These are phyloP conservation scores for Drepana falcataria DNA, from an alignment of 2,888 invertebrate genomes.

Conservation along the genomic window DNA sequence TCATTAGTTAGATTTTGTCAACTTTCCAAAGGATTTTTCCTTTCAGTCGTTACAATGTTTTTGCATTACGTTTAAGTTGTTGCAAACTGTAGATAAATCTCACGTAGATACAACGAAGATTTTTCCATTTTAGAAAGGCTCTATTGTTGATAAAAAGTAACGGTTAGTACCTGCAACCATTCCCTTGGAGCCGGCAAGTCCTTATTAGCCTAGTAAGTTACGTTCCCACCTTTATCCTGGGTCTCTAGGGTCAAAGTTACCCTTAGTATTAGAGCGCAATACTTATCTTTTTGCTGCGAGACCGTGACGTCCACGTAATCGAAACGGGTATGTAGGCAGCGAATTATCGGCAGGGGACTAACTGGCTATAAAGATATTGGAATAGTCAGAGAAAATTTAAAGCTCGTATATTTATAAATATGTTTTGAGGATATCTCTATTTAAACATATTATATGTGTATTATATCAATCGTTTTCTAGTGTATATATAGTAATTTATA, in stretches of 20 bases:
- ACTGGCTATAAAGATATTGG: slow-evolving; percentile 15
- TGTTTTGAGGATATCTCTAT: no score
- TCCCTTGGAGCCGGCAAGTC: slow-evolving; percentile 13
- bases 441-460: no score
- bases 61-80: no score
- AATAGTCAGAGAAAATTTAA: slow-evolving; percentile 3
- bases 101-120: neutral
- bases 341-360: slow-evolving; percentile 50
- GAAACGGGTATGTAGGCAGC: slow-evolving; percentile 49
- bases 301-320: slow-evolving; percentile 60
- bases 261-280: slow-evolving; percentile 53
- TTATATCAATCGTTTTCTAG: no score
- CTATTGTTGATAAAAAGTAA: neutral
- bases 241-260: slow-evolving; percentile 36
- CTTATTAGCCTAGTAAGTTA: slow-evolving; percentile 33
- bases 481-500: no score
- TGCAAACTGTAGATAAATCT: neutral
- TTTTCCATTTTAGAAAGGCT: neutral
- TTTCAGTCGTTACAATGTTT: no score
- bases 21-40: no score
- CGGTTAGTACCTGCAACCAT: slow-evolving; percentile 1
- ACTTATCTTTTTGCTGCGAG: slow-evolving; percentile 58
- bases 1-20: no score
- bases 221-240: slow-evolving; percentile 22
- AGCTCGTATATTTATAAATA: no score